A percentile compares a stretch with the other conserved stretches of the same genome.
phyloP scores from a whole-genome alignment of 1,140 invertebrate genomes.

The Littorina saxatilis region DNA sequence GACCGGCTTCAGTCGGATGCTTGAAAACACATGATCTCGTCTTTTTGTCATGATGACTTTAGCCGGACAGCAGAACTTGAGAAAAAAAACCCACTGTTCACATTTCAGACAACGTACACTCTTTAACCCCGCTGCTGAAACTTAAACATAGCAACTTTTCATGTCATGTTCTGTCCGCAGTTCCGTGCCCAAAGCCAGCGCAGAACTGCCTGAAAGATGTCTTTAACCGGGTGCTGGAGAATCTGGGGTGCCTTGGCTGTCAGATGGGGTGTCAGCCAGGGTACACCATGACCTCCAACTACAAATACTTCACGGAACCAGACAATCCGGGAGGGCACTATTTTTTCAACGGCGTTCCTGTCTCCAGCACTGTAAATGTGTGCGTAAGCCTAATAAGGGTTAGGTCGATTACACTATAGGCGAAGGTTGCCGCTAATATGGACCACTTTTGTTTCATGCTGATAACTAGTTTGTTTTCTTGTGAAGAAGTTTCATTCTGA shows the following conservation, averaged over 20 bases:
- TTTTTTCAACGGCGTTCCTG: slow-evolving; percentile 21
- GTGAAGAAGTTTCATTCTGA: not conserved
- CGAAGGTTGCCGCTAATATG: not conserved
- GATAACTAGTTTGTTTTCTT: no score
- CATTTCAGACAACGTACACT: no score
- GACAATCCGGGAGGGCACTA: slow-evolving; percentile 18
- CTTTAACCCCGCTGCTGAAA: no score
- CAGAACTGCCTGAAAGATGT: slow-evolving; percentile 32
- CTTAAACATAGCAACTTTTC: no score
- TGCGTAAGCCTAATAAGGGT: slow-evolving; percentile 34
- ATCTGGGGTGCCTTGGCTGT: slow-evolving; percentile 44
- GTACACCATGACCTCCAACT: slow-evolving; percentile 45
- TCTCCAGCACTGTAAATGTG: slow-evolving; percentile 39
- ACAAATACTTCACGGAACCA: slow-evolving; percentile 13
- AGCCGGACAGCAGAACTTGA: no score
- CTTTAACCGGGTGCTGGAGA: slow-evolving; percentile 36
- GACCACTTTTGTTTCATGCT: no score
- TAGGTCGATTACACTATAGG: not conserved
- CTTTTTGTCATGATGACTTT: no score
- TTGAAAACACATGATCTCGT: no score
- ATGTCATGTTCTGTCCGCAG: no score
- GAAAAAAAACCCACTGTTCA: no score
- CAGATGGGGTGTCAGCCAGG: slow-evolving; percentile 42
- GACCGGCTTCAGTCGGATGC: no score
- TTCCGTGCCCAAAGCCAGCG: slow-evolving; percentile 38